Conservation (phyloP, 2,113 vertebrate genomes). For the Marmota flaviventris region DNA sequence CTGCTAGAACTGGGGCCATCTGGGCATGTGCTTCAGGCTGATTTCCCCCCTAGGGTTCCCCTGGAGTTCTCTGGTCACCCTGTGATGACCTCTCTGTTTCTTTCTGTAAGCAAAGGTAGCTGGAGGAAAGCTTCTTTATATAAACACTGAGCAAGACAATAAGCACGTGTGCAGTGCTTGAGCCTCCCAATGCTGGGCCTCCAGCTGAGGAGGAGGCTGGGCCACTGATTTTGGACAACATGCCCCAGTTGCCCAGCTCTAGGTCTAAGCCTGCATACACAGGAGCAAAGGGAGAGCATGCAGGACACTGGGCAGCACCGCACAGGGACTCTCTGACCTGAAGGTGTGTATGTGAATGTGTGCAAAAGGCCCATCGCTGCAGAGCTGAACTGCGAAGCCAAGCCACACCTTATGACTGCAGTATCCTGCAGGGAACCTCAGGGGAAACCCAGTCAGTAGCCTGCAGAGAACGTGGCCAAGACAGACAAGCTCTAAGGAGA, state of each 20-base stretch:
- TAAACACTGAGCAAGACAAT: not conserved
- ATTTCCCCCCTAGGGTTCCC: not conserved
- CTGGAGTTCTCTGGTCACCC: not conserved
- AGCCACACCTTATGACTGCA: not conserved
- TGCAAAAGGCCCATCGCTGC: not conserved
- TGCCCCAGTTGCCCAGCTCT: not conserved
- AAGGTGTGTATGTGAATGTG: rapidly evolving
- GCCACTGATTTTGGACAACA: not conserved
- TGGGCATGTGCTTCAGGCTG: not conserved
- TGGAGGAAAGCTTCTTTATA: not conserved
- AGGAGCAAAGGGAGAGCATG: not conserved
- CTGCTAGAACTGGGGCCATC: not conserved
- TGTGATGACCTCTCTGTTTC: not conserved
- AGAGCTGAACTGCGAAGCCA: not conserved
- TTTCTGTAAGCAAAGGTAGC: not conserved
- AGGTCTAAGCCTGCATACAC: rapidly evolving
- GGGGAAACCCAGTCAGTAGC: not conserved
- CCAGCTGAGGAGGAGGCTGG: not conserved
- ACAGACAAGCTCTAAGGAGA: not conserved
- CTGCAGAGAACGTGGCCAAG: not conserved
- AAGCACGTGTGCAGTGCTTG: not conserved
- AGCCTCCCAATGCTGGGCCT: not conserved
- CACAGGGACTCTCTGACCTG: not conserved
- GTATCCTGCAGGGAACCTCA: no score
- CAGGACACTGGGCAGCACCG: rapidly evolving